Conservation (phyloP, 1,140 invertebrate species). For the Microplitis mediator region DNA sequence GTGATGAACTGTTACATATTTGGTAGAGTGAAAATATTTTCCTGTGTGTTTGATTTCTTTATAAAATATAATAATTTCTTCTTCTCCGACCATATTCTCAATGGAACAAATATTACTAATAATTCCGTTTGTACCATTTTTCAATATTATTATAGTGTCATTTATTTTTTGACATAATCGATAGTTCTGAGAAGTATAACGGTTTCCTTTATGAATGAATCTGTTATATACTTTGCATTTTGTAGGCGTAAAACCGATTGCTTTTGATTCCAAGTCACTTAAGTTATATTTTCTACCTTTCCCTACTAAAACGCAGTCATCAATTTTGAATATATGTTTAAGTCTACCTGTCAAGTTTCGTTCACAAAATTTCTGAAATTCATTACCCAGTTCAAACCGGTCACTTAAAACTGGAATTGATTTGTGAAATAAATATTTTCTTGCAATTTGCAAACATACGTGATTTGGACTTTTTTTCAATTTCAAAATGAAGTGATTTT, state of each 20-base stretch:
- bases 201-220: neutral
- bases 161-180: neutral
- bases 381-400: neutral
- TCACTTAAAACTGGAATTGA: neutral
- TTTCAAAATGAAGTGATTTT: constrained; percentile 15
- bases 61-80: constrained; percentile 6
- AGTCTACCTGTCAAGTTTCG: neutral
- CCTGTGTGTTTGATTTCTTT: neutral
- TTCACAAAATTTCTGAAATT: neutral
- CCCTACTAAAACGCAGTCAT: neutral
- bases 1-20: too few relatives aligned
- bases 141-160: constrained; percentile 6
- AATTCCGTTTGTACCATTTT: neutral
- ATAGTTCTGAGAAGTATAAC: constrained; percentile 5
- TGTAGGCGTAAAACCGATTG: neutral
- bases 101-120: constrained; percentile 12
- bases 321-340: neutral
- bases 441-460: neutral
- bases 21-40: too few relatives aligned
- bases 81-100: neutral
- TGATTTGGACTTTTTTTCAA: constrained; percentile 12
- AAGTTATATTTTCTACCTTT: constrained; percentile 2
- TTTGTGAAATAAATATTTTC: constrained; percentile 10
- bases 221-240: constrained; percentile 2
- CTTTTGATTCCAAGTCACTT: neutral